Conservation (phyloP, 2,888 invertebrate species). For the Hyposoter didymator region DNA sequence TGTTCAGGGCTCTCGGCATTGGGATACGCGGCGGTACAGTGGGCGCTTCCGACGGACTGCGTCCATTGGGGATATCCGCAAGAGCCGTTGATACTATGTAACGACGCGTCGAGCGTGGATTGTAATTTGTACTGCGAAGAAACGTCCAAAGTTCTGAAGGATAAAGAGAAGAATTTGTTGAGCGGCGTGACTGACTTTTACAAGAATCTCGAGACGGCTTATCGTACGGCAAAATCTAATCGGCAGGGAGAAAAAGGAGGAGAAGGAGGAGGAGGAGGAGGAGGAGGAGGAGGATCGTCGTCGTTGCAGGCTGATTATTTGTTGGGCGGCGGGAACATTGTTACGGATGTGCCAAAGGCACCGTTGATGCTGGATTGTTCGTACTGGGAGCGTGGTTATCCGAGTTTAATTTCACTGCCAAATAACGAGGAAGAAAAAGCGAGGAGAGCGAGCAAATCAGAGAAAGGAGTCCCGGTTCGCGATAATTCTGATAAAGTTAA, state of each 20-base stretch:
- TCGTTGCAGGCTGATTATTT: conserved; percentile 12
- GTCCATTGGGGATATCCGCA: conserved; percentile 76
- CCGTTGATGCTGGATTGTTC: conserved; percentile 41
- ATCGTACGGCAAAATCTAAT: conserved; percentile 22
- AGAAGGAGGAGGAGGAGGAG: not conserved
- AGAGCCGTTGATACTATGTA: conserved; percentile 78
- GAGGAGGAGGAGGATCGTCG: not conserved
- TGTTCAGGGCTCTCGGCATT: conserved; percentile 76
- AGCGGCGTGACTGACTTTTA: conserved; percentile 60
- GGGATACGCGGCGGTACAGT: conserved; percentile 80
- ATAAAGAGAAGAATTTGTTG: conserved; percentile 56
- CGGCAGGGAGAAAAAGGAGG: conserved; percentile 7
- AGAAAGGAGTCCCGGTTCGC: conserved; percentile 3
- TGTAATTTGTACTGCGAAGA: conserved; percentile 63
- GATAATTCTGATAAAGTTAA: not conserved
- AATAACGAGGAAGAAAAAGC: conserved; percentile 42
- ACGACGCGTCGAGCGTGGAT: conserved; percentile 61
- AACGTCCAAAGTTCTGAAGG: conserved; percentile 50
- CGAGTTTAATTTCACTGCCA: conserved; percentile 36
- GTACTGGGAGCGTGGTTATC: conserved; percentile 45
- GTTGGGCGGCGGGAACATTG: not conserved
- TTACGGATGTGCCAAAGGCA: conserved; percentile 35
- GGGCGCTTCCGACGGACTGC: conserved; percentile 79
- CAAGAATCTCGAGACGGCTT: conserved; percentile 61
- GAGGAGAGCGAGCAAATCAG: not conserved